Base-by-base conservation (phyloP, 2,888 invertebrate genomes). In the Portevinia maculata region DNA sequence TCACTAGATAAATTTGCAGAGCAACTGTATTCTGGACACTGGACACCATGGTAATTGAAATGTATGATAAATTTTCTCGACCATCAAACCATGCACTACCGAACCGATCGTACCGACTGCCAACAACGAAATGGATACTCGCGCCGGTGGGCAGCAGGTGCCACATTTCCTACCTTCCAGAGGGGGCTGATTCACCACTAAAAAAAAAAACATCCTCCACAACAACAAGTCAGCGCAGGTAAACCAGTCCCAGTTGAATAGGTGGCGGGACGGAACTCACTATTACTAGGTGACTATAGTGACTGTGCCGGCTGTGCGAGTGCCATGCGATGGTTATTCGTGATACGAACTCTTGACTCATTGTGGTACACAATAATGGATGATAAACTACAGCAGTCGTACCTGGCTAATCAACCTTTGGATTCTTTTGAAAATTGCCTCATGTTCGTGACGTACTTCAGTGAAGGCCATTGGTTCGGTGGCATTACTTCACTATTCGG, bases 131-230 rank as follows among this genome's bases (percentile, higher is more conserved):
- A 78, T 73, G 59, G 28, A 5, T 44, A 21, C 11, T 32, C 19
- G 34, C 17, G 17, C 19, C 28, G n/a, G 19, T 15, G 37, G 37
- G 55, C 73, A 39, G 13, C 15, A 73, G 81, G 70, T 81, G 75
- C 37, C 13, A 50, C 32, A 55, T 13, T 32, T 34, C 39, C 46
- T 41, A 13, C 44, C 21, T n/a, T 28, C 53, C 1, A 74, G 39
- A 70, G 64, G 50, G 71, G 65, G 55, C 55, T 83, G 71, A 83
- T 67, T 83, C 83, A 78, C 65, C 64, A 65, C 59, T 46, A 30
- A 64, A 62, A 64, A 30, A 39, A 39, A 37, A 37, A 15, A 44
- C 28, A 60, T 48, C 17, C 39, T 30, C 32, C 34, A 11, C n/a
- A 1, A 39, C 39, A 39, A 39, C 39, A 39, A 7, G 39, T 57